Evolutionary conservation across 2,888 invertebrate species (phyloP), one percentile per base, ranked within the genome.

Genomic region (Zhuqinia jingwanae): DNA sequence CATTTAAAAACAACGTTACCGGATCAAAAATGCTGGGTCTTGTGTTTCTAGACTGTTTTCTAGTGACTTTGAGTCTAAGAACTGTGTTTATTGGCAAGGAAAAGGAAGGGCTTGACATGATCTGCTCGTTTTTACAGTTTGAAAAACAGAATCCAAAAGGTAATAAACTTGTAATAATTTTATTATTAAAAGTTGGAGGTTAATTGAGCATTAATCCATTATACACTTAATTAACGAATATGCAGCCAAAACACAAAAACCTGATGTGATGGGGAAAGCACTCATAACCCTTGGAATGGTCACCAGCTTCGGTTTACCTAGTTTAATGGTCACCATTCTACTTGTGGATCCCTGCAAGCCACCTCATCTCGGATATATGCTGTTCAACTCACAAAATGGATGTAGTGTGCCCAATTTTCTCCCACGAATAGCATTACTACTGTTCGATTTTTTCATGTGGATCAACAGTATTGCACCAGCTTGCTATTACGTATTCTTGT

Each of bases 301-400:
- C 1, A 82, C 88, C 6, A 85, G 85, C 58, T 85, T 82, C 47
- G 82, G 82, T 13, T 50, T 88, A 27, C 85, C 88, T 15, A 45
- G 73, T 3, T 53, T 85, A 5, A 88, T 88, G 82, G 27, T 53
- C 17, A 53, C 79, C 0, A 88, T 88, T 70, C 20, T 88, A 25
- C 22, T 85, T 0, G 82, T 58, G n/a, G 88, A 88, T 27, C 85
- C 85, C 10, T 88, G 88, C 58, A 88, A 88, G 20, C 88, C 88
- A 42, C 88, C 88, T 2, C 88, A 88, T 65, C 15, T 88, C 10
- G 85, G 88, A n/a, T 88, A 88, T 25, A 85, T 88, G 2, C 53
- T 88, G 0, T 83, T 56, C 17, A 50, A 88, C 25, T 45, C 58
- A 0, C 30, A 11, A 1, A 8, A 20, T 0, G 60, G 56, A 6